A percentile compares a stretch with the other conserved stretches of the same genome.
Conservation (phyloP, 1,140 invertebrate genomes). For the Aphelinus certus region DNA sequence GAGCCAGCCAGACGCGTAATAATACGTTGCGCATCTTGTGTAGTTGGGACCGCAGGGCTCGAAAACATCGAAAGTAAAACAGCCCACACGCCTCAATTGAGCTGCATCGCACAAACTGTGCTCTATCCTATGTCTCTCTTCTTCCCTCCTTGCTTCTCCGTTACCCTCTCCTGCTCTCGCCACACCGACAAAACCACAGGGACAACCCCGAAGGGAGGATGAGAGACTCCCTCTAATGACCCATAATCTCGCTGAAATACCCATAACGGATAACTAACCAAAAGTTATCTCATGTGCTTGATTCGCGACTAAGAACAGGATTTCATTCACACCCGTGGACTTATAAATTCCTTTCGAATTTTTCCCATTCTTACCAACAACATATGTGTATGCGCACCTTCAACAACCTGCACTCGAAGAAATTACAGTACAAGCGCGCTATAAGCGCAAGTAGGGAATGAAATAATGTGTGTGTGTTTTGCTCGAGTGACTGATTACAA, state of each 20-base stretch:
- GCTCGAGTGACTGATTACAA: too few relatives aligned
- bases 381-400: too few relatives aligned
- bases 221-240: slow-evolving; percentile 43
- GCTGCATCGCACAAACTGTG: slow-evolving; percentile 41
- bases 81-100: slow-evolving; percentile 40
- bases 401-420: too few relatives aligned
- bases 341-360: too few relatives aligned
- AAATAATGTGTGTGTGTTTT: too few relatives aligned
- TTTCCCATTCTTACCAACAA: too few relatives aligned
- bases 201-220: slow-evolving; percentile 41
- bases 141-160: too few relatives aligned
- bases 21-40: slow-evolving; percentile 41
- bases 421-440: too few relatives aligned
- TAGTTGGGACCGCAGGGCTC: slow-evolving; percentile 35
- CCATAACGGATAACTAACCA: slow-evolving; percentile 47
- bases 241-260: slow-evolving; percentile 46
- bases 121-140: slow-evolving; percentile 35
- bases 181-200: slow-evolving; percentile 40
- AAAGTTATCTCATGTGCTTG: slow-evolving; percentile 42
- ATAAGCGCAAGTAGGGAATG: too few relatives aligned
- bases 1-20: slow-evolving; percentile 46
- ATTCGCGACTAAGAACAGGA: too few relatives aligned
- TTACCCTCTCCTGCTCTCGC: too few relatives aligned
- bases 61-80: slow-evolving; percentile 44
- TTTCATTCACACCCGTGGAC: too few relatives aligned